These are phyloP conservation scores for Dendrolimus kikuchii DNA, from an alignment of 1,140 invertebrate genomes.

Conservation along the genomic window DNA sequence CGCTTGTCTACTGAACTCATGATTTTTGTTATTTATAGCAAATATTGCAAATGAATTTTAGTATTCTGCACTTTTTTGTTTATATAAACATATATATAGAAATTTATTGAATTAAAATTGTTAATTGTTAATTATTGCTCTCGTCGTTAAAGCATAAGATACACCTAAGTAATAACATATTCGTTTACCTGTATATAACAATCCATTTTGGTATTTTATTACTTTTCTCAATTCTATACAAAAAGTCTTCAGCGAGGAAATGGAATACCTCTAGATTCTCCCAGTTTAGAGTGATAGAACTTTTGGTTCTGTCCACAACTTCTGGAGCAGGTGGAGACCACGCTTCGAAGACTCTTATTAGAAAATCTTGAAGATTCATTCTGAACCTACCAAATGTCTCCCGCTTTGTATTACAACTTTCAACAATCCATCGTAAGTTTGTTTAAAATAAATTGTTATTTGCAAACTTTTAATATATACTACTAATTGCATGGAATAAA, in stretches of 20 bases:
- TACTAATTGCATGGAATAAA: too few relatives aligned
- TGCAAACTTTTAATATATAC: too few relatives aligned
- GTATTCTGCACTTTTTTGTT: too few relatives aligned
- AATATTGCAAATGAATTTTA: not conserved
- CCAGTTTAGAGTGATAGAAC: slow-evolving; percentile 35
- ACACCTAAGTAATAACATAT: slow-evolving; percentile 1
- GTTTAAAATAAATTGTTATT: not conserved
- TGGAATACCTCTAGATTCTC: slow-evolving; percentile 18
- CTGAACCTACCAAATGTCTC: not conserved
- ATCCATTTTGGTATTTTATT: slow-evolving; percentile 55
- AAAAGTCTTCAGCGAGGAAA: slow-evolving; percentile 27
- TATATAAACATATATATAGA: too few relatives aligned
- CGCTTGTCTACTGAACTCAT: too few relatives aligned
- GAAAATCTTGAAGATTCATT: slow-evolving; percentile 25
- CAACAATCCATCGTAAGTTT: not conserved
- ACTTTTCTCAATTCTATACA: slow-evolving; percentile 45
- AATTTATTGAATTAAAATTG: not conserved
- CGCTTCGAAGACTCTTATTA: slow-evolving; percentile 18
- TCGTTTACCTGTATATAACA: slow-evolving; percentile 40
- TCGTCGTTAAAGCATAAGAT: not conserved
- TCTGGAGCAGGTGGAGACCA: slow-evolving; percentile 33
- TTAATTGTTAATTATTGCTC: not conserved
- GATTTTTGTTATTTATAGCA: not conserved
- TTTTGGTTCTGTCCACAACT: slow-evolving; percentile 30
- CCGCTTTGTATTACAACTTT: not conserved